These are phyloP conservation scores for Amblyteles armatorius DNA, from an alignment of 2,888 invertebrate genomes.

Conservation along the genomic window DNA sequence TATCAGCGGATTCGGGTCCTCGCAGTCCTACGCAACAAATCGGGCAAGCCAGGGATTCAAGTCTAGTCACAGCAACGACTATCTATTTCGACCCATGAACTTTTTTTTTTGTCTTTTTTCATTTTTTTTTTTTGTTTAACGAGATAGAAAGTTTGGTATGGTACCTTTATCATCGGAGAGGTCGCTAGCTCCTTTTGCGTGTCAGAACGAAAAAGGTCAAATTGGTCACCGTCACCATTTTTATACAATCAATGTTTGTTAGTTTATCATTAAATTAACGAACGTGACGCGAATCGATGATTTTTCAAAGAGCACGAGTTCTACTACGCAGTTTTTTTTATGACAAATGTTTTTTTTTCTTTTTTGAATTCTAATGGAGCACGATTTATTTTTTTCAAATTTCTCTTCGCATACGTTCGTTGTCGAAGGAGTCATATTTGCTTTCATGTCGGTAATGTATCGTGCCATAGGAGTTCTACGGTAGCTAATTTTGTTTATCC, in stretches of 20 bases:
- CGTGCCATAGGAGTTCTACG: slow-evolving; percentile 10
- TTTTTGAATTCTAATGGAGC: slow-evolving; percentile 2
- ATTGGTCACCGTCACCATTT: slow-evolving; percentile 85
- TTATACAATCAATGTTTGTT: slow-evolving; percentile 71
- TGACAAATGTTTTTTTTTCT: slow-evolving; percentile 11
- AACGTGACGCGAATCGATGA: slow-evolving; percentile 79
- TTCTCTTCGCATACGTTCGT: slow-evolving; percentile 63
- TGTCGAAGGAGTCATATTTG: slow-evolving; percentile 60
- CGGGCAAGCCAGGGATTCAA: slow-evolving; percentile 85
- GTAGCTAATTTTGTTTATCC: slow-evolving; percentile 2
- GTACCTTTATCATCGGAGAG: slow-evolving; percentile 85
- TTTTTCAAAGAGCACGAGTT: slow-evolving; percentile 84
- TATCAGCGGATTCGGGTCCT: slow-evolving; percentile 99
- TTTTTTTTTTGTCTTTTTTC: slow-evolving; percentile 68
- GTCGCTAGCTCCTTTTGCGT: slow-evolving; percentile 85
- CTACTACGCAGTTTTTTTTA: slow-evolving; percentile 61
- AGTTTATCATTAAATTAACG: slow-evolving; percentile 65
- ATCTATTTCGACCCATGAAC: slow-evolving; percentile 83
- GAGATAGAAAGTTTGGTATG: slow-evolving; percentile 79
- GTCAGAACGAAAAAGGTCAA: slow-evolving; percentile 85
- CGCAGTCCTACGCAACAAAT: slow-evolving; percentile 94
- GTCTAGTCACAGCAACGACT: slow-evolving; percentile 84
- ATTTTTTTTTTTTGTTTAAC: slow-evolving; percentile 73
- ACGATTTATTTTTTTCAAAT: slow-evolving; percentile 24
- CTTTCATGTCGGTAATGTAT: slow-evolving; percentile 40